Evolutionary conservation across 2,888 invertebrate genomes (phyloP).

Genomic region (Orthosia gothica): DNA sequence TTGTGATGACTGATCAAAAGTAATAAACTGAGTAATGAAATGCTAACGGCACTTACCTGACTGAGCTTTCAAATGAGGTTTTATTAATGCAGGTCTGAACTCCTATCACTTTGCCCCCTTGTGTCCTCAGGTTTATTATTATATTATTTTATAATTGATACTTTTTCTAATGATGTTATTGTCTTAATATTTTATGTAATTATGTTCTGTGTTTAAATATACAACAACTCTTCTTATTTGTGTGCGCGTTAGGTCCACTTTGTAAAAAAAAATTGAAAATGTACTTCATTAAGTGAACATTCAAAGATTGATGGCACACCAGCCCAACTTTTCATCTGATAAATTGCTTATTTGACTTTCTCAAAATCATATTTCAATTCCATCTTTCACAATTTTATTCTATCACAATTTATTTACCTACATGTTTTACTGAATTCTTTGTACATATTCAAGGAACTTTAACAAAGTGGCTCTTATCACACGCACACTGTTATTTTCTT

Average conservation of each 20-base stretch:
- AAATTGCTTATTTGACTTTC: background rate
- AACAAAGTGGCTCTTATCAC: background rate
- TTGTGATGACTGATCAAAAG: background rate
- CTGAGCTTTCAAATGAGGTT: background rate
- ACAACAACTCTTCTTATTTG: slow-evolving; percentile 55
- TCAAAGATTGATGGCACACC: background rate
- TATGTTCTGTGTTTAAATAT: slow-evolving; percentile 38
- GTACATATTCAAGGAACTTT: background rate
- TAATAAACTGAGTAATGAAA: background rate
- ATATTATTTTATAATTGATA: slow-evolving; percentile 28
- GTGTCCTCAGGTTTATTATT: background rate
- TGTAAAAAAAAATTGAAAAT: background rate
- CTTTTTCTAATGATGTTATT: slow-evolving; percentile 30
- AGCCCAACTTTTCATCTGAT: background rate
- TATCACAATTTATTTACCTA: background rate
- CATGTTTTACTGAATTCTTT: background rate
- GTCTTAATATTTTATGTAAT: slow-evolving; percentile 46
- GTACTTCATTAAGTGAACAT: background rate
- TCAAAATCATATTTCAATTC: background rate
- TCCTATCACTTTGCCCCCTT: slow-evolving; percentile 2
- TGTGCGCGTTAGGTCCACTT: background rate
- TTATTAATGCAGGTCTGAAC: slow-evolving; percentile 33
- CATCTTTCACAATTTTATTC: background rate
- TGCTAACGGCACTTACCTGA: background rate
- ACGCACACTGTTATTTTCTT: slow-evolving; percentile 15